These are phyloP conservation scores for Cyprinus carpio DNA, from an alignment of 2,113 vertebrate species.

Conservation along the genomic window DNA sequence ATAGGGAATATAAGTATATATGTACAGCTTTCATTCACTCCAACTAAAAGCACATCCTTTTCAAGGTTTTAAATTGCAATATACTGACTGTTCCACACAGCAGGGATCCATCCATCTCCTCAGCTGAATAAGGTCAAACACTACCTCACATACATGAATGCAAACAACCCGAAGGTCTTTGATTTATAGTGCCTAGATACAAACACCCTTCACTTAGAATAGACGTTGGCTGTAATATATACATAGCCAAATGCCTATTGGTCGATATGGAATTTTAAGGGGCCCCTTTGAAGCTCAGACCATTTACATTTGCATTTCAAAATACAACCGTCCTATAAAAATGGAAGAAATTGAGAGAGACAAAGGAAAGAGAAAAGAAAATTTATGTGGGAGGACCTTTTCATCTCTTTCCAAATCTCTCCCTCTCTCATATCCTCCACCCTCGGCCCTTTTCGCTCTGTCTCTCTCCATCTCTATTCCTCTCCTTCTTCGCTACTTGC, in stretches of 20 bases:
- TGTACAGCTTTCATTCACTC: slow-evolving; percentile 19
- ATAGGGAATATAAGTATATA: too few relatives aligned
- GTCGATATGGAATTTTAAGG: slow-evolving; percentile 42
- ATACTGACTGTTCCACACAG: slow-evolving; percentile 3
- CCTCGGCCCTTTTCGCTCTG: slow-evolving; percentile 22
- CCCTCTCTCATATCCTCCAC: slow-evolving; percentile 58
- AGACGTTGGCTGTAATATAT: slow-evolving; percentile 23
- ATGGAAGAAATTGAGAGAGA: slow-evolving; percentile 23
- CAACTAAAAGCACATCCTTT: slow-evolving; percentile 24
- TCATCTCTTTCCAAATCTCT: slow-evolving; percentile 56
- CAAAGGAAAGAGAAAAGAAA: background rate
- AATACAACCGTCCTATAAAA: slow-evolving; percentile 15
- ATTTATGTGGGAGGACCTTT: slow-evolving; percentile 39
- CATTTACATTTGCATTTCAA: slow-evolving; percentile 63
- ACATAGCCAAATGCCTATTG: slow-evolving; percentile 39
- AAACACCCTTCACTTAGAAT: slow-evolving; percentile 28
- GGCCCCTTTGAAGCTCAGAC: slow-evolving; percentile 28
- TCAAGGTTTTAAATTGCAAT: slow-evolving; percentile 32
- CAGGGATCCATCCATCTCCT: slow-evolving; percentile 52
- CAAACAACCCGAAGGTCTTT: slow-evolving; percentile 47
- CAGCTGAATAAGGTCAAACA: slow-evolving; percentile 53
- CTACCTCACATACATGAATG: slow-evolving; percentile 51
- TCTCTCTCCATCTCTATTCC: slow-evolving; percentile 46
- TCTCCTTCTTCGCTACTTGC: slow-evolving; percentile 52
- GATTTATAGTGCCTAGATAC: slow-evolving; percentile 43